phyloP scores from a whole-genome alignment of 2,797 vertebrate genomes.

The Enteromius mattozi region DNA sequence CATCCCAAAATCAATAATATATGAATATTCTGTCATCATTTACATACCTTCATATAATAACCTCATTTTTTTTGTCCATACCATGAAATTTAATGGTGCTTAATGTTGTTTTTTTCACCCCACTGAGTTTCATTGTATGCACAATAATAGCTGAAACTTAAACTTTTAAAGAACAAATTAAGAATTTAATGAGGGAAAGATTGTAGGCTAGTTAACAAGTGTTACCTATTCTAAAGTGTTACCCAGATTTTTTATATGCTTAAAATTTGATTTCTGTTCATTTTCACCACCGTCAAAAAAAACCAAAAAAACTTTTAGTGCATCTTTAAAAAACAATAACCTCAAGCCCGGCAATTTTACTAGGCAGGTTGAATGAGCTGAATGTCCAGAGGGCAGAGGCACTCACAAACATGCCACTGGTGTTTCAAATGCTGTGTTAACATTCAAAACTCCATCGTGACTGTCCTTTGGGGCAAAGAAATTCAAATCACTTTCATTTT shows the following conservation, averaged over 20 bases:
- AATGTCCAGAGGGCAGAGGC: conserved; percentile 41
- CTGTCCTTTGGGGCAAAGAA: conserved; percentile 43
- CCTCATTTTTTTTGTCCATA: background rate
- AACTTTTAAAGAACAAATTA: background rate
- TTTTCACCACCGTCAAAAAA: background rate
- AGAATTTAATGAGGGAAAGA: too few species aligned
- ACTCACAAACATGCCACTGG: conserved; percentile 42
- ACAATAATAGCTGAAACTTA: background rate
- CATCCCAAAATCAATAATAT: background rate
- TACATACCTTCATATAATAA: background rate
- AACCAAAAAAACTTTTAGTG: background rate
- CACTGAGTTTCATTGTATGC: background rate
- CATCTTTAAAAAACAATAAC: background rate
- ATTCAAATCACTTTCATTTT: conserved; percentile 50
- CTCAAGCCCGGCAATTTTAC: background rate
- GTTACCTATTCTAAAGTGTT: too few species aligned
- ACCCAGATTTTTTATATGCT: background rate
- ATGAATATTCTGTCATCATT: background rate
- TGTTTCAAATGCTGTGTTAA: conserved; percentile 50
- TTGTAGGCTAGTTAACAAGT: too few species aligned
- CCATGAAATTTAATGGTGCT: background rate
- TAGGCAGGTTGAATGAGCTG: conserved; percentile 19
- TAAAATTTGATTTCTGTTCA: background rate
- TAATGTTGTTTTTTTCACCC: background rate
- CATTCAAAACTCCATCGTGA: conserved; percentile 46